A percentile compares a stretch with the other conserved stretches of the same genome.
Conservation (phyloP, 2,888 invertebrate genomes). For the Drosophila quasianomalipes region DNA sequence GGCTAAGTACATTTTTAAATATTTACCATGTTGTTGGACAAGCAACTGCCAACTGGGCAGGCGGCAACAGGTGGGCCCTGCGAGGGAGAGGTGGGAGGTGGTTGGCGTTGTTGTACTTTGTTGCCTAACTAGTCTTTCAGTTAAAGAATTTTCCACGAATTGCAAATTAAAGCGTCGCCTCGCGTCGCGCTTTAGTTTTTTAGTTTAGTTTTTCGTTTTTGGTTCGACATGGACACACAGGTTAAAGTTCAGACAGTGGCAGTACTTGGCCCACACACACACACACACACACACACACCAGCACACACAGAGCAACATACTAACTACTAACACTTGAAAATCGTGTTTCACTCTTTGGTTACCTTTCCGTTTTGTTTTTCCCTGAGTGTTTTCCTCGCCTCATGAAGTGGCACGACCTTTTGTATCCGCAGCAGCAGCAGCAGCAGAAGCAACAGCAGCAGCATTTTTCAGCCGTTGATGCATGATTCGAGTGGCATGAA, state of each 20-base stretch:
- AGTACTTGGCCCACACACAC: conserved; percentile 33
- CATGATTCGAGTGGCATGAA: conserved; percentile 73
- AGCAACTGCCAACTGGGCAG: conserved; percentile 50
- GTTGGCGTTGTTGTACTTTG: conserved; percentile 6
- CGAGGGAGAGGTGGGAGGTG: background rate
- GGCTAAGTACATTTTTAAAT: conserved; percentile 78
- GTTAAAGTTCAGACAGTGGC: conserved; percentile 75
- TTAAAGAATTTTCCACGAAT: conserved; percentile 82
- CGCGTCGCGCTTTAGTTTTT: conserved; percentile 36
- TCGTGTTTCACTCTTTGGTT: conserved; percentile 65
- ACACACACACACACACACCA: background rate
- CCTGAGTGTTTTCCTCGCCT: conserved; percentile 45
- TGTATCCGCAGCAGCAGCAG: conserved; percentile 18
- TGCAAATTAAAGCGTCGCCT: conserved; percentile 81
- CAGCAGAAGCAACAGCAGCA: conserved; percentile 1
- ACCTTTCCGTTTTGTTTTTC: conserved; percentile 62
- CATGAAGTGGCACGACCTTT: conserved; percentile 62
- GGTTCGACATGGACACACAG: conserved; percentile 51
- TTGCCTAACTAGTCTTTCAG: conserved; percentile 64
- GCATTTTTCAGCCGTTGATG: conserved; percentile 38
- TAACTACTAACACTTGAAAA: conserved; percentile 57
- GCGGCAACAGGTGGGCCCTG: conserved; percentile 13
- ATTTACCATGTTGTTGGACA: conserved; percentile 74
- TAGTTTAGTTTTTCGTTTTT: conserved; percentile 23
- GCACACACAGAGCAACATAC: background rate